Evolutionary conservation across 2,888 invertebrate genomes (phyloP), one percentile per base, ranked within the genome.

Genomic region (Drosophila meridiana): DNA sequence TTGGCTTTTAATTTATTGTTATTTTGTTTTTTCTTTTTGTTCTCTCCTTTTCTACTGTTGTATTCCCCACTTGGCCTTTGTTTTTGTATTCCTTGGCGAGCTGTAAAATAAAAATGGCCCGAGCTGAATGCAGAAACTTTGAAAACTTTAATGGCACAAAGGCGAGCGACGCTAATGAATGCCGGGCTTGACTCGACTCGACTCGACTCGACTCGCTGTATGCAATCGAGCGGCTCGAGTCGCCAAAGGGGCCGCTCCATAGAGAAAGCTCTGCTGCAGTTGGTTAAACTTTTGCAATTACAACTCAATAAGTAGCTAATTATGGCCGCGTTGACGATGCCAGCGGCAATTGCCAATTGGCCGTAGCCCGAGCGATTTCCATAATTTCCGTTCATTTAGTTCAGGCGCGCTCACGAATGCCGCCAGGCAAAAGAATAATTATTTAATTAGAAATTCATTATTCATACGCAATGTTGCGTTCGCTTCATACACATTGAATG

Each of bases 261-360:
- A 66, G 43, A 62, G 65, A 73, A 73, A 73, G 47, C 52, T 60
- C 52, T 48, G 20, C 38, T 52, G 72, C 73, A 81, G 81, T 83
- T 83, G 77, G 78, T 74, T 74, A 43, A 85, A 86, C 83, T 88
- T 85, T 86, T 71, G 79, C 87, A 86, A 88, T 85, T 88, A 88
- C 85, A 85, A 83, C 85, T 83, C 84, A 79, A 85, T 85, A 88
- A 89, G 84, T 71, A 79, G 72, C 75, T 85, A 73, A 81, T 86
- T 83, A 88, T 58, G 75, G 40, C 53, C 45, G 57, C 52, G 69
- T 45, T 60, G 63, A 78, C 43, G 63, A 6, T 43, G 69, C 66
- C 69, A 48, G 43, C 4, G 66, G 60, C 69, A 59, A 69, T 63
- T 60, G 58, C 48, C 69, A 61, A 69, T 61, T 68, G 62, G 11